These are phyloP conservation scores for Melinaea menophilus DNA, from an alignment of 2,888 invertebrate genomes.

Conservation along the genomic window DNA sequence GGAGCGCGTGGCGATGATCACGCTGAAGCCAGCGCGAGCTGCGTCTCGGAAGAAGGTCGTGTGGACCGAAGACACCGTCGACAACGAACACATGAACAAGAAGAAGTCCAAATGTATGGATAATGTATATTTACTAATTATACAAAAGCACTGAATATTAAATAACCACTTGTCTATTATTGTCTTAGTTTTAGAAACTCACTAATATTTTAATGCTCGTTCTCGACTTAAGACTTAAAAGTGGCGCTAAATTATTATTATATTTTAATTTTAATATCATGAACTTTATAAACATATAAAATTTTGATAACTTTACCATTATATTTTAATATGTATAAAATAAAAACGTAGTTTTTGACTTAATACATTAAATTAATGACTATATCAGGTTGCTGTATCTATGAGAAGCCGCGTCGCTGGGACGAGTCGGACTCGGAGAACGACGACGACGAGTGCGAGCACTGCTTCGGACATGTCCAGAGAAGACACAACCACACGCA, in stretches of 20 bases:
- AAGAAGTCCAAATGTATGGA: slow-evolving; percentile 97
- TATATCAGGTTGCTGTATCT: slow-evolving; percentile 92
- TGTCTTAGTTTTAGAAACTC: neutral
- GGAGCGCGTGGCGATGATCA: slow-evolving; percentile 62
- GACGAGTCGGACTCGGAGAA: slow-evolving; percentile 92
- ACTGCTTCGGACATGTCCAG: slow-evolving; percentile 91
- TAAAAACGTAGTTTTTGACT: too few relatives aligned
- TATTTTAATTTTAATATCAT: too few relatives aligned
- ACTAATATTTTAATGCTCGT: too few relatives aligned
- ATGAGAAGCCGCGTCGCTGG: slow-evolving; percentile 92
- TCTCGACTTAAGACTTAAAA: too few relatives aligned
- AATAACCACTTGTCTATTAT: neutral
- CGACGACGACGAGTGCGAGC: slow-evolving; percentile 90
- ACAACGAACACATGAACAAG: slow-evolving; percentile 96
- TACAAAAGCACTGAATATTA: neutral
- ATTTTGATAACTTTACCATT: too few relatives aligned
- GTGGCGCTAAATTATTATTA: too few relatives aligned
- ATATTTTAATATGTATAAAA: too few relatives aligned
- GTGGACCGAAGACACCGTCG: slow-evolving; percentile 94
- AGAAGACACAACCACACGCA: slow-evolving; percentile 65
- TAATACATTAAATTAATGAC: neutral
- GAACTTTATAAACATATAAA: too few relatives aligned
- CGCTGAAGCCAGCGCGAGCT: slow-evolving; percentile 52
- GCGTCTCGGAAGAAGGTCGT: slow-evolving; percentile 84
- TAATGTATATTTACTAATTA: neutral